A percentile compares a stretch with the other conserved stretches of the same genome.
These are phyloP conservation scores for Porites cylindrica DNA, from an alignment of 92 coral and sea anemone species.

Conservation along the genomic window DNA sequence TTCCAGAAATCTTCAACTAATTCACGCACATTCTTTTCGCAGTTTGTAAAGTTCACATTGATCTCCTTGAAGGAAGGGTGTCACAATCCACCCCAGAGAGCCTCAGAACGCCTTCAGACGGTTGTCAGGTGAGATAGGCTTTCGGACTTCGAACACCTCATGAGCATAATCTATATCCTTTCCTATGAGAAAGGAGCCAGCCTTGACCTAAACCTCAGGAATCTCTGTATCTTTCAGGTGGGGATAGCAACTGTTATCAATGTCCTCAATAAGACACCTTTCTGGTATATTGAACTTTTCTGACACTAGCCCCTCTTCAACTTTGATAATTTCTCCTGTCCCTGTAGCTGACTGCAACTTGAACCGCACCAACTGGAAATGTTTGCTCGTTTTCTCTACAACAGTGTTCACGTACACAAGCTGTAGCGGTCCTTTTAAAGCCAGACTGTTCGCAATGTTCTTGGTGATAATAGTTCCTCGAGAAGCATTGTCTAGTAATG, in stretches of 20 bases:
- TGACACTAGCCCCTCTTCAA: no score
- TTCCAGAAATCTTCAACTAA: slow-evolving; percentile 52
- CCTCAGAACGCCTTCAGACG: slow-evolving; percentile 49
- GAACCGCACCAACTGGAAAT: no score
- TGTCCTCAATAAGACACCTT: slow-evolving; percentile 40
- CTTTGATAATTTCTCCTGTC: no score
- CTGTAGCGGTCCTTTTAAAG: slow-evolving; percentile 40
- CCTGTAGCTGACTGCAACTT: no score
- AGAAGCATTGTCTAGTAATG: slow-evolving; percentile 57
- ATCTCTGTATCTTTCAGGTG: slow-evolving; percentile 50
- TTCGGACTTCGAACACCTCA: slow-evolving; percentile 60
- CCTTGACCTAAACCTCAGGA: slow-evolving; percentile 41
- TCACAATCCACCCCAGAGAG: slow-evolving; percentile 59
- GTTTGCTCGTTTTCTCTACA: no score
- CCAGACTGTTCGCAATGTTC: slow-evolving; percentile 45
- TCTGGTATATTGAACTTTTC: no score
- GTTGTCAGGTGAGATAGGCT: slow-evolving; percentile 28
- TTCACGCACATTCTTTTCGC: slow-evolving; percentile 43
- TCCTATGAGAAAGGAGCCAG: slow-evolving; percentile 65
- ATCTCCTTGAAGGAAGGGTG: slow-evolving; percentile 17
- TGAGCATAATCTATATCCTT: slow-evolving; percentile 69
- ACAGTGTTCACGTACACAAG: slow-evolving; percentile 42
- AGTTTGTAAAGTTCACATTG: slow-evolving; percentile 39
- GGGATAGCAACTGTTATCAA: slow-evolving; percentile 27
- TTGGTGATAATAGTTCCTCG: slow-evolving; percentile 67